phyloP scores from a whole-genome alignment of 1,140 invertebrate species.

The Drosophila mojavensis region DNA sequence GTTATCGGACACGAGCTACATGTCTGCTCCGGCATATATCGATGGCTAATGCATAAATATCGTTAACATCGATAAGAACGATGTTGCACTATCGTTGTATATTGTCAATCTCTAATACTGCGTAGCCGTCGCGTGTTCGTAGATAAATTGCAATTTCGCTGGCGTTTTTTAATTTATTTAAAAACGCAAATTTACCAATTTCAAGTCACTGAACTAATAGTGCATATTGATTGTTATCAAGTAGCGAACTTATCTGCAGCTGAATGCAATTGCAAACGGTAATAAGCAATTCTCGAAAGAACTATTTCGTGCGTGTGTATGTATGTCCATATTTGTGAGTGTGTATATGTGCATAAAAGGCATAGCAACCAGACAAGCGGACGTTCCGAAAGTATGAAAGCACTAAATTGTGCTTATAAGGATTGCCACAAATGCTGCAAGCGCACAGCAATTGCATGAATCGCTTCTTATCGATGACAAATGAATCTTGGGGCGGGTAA shows the following conservation, averaged over 20 bases:
- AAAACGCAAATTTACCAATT: conserved; percentile 35
- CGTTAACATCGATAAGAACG: conserved; percentile 1
- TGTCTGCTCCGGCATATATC: background rate
- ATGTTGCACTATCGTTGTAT: conserved; percentile 1
- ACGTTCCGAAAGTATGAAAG: conserved; percentile 42
- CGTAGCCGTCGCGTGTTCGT: conserved; percentile 59
- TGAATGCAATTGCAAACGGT: conserved; percentile 26
- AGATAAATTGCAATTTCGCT: conserved; percentile 53
- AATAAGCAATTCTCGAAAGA: conserved; percentile 40
- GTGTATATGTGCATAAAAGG: conserved; percentile 55
- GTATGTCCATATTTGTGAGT: conserved; percentile 13
- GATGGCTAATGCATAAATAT: background rate
- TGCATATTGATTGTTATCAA: conserved; percentile 31
- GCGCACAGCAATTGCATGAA: conserved; percentile 23
- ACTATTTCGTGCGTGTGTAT: conserved; percentile 27
- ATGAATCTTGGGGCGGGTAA: conserved; percentile 53
- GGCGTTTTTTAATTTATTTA: conserved; percentile 37
- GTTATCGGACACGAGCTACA: too few relatives aligned
- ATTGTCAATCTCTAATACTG: conserved; percentile 40
- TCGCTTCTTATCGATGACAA: conserved; percentile 44
- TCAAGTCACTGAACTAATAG: conserved; percentile 5
- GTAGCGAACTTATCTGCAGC: conserved; percentile 17
- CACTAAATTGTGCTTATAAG: conserved; percentile 45
- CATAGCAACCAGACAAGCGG: conserved; percentile 58
- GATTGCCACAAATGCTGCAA: conserved; percentile 36